These are phyloP conservation scores for Aselliscus stoliczkanus DNA, from an alignment of 2,797 vertebrate species.

Conservation along the genomic window DNA sequence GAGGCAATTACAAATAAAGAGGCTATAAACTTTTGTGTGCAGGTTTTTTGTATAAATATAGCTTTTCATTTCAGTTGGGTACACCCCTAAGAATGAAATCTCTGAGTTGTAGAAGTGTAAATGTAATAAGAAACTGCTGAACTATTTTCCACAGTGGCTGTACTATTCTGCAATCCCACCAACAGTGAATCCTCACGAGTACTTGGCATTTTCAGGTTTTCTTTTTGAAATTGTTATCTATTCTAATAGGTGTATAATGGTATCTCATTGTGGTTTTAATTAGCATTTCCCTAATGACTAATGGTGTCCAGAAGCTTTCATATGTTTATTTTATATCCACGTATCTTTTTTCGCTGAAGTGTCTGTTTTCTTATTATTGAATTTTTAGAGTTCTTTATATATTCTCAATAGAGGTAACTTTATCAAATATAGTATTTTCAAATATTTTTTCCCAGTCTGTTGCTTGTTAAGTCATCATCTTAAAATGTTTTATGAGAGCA, in stretches of 20 bases:
- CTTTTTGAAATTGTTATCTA: neutral
- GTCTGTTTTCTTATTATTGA: neutral
- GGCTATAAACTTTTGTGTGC: neutral
- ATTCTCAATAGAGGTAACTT: neutral
- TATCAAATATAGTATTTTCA: neutral
- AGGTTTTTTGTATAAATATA: neutral
- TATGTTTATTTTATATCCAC: neutral
- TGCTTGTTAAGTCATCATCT: neutral
- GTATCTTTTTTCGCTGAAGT: neutral
- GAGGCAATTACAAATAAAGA: neutral
- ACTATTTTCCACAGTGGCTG: neutral
- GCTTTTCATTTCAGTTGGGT: neutral
- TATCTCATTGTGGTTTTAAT: neutral
- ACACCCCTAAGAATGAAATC: neutral
- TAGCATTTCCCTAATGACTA: neutral
- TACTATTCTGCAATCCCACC: neutral
- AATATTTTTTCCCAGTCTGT: neutral
- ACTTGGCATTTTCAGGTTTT: neutral
- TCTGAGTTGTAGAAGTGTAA: neutral
- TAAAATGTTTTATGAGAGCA: neutral
- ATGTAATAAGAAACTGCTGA: neutral
- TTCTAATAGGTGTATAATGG: neutral
- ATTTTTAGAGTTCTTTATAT: neutral
- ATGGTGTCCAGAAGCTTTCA: neutral
- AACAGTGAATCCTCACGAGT: neutral